Evolutionary conservation across 2,113 vertebrate genomes (phyloP).

Genomic region (Pachycephala philippinensis): DNA sequence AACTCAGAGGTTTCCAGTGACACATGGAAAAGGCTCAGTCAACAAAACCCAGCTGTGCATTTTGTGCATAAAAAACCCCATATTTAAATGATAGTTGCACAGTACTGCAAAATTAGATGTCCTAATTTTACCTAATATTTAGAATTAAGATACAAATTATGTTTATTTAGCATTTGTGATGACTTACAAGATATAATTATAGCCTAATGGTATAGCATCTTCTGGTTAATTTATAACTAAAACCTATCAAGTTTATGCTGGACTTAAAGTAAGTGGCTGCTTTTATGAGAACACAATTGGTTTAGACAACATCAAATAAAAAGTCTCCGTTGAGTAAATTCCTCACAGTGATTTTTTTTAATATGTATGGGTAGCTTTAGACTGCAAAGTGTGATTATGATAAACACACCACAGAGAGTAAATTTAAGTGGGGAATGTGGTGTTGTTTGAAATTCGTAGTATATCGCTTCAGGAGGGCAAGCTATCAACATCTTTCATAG

Average conservation of each 20-base stretch:
- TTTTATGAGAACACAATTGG: background rate
- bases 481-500: background rate
- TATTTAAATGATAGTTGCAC: background rate
- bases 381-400: background rate
- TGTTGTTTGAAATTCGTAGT: background rate
- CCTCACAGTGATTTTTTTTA: background rate
- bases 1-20: background rate
- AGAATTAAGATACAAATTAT: background rate
- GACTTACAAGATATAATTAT: background rate
- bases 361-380: background rate
- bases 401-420: background rate
- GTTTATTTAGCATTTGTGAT: background rate
- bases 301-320: background rate
- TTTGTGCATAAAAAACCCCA: background rate
- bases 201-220: background rate
- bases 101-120: background rate
- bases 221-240: background rate
- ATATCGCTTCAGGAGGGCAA: background rate
- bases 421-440: background rate
- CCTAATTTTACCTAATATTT: background rate
- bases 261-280: background rate
- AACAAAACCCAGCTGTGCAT: background rate
- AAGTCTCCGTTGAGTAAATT: background rate
- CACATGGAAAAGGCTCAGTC: background rate
- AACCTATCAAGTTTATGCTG: background rate